Base-by-base conservation (phyloP, 2,888 invertebrate genomes). In the Erebia palarica region DNA sequence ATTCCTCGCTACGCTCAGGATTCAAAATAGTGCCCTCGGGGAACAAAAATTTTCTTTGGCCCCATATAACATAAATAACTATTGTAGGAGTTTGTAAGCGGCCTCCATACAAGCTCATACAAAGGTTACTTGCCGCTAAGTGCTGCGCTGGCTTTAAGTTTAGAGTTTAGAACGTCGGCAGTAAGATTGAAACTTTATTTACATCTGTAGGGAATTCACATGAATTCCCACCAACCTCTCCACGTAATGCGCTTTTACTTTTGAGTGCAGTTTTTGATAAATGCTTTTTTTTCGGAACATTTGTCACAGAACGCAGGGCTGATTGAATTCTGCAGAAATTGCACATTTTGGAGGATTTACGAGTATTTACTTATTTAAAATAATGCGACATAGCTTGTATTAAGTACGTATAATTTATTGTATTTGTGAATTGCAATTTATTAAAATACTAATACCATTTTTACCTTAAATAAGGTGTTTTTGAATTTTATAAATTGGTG, bases 211-310 rank as follows among this genome's bases (percentile, higher is more conserved):
- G 9, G 16, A 16, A 9, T 16, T 53, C 53, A 16, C 53, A 16
- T 9, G 18, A 55, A 1, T 60, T 18, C 36, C 51, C 7, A 36
- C 3, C 60, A 60, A 47, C 51, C 61, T 42, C 61, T 60, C 51
- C 8, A 18, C 8, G 8, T 51, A 68, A 60, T 61, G 68, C 68
- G 61, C 53, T 68, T 61, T 61, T 42, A 53, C 65, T 65, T n/a
- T 47, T 11, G 59, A 51, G 59, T 18, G 67, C 14, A 47, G 58
- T 67, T 67, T 67, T 58, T 66, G 42, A 65, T 57, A 55, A 57
- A 65, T 55, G 44, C 49, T 58, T 66, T 67, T 67, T 66, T 59
- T 44, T 55, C 27, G 47, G 16, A 53, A 18, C 47, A 59, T 44
- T 47, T 55, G 42, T 65, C 65, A 36, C 14, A 27, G 18, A 11